Evolutionary conservation across 2,797 vertebrate species (phyloP).

Genomic region (Hylomyscus alleni): DNA sequence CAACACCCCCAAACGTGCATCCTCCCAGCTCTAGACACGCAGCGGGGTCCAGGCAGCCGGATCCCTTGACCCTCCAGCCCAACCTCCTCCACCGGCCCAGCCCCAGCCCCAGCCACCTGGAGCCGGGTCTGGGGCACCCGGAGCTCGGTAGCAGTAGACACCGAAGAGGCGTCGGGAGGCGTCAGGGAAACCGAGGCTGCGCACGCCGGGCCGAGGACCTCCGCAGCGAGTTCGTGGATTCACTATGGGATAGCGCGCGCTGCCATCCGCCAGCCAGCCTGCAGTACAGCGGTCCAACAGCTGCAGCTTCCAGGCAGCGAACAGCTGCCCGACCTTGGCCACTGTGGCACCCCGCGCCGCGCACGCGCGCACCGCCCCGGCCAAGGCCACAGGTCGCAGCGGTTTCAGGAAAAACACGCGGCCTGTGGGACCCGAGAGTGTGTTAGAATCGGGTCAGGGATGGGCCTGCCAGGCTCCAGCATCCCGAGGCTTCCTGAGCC

Average conservation of each 20-base stretch:
- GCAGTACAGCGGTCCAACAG: slow-evolving; percentile 96
- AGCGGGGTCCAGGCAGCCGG: slow-evolving; percentile 81
- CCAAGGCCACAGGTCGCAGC: slow-evolving; percentile 95
- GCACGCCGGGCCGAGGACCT: slow-evolving; percentile 93
- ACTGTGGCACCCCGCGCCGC: slow-evolving; percentile 90
- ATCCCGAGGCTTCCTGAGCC: background rate
- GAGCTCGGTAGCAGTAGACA: slow-evolving; percentile 94
- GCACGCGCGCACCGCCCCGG: slow-evolving; percentile 93
- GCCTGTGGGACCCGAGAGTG: slow-evolving; percentile 86
- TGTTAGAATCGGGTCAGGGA: background rate
- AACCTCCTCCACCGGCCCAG: slow-evolving; percentile 81
- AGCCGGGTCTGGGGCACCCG: slow-evolving; percentile 21
- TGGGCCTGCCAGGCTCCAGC: background rate
- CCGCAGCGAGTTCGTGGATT: slow-evolving; percentile 96
- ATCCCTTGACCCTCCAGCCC: slow-evolving; percentile 79
- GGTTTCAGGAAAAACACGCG: slow-evolving; percentile 97
- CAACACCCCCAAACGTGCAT: background rate
- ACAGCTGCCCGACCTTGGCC: slow-evolving; percentile 97
- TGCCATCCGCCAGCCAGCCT: slow-evolving; percentile 96
- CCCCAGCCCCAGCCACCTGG: slow-evolving; percentile 82
- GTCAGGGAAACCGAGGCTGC: slow-evolving; percentile 96
- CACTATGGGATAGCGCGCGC: slow-evolving; percentile 97
- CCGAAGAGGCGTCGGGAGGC: slow-evolving; percentile 96
- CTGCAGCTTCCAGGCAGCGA: slow-evolving; percentile 97
- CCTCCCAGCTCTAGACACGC: slow-evolving; percentile 69